Percentiles rank a stretch among this genome's conserved stretches.
These are phyloP conservation scores for Drosophila aff. DNA, from an alignment of 1,140 invertebrate genomes.

Conservation along the genomic window DNA sequence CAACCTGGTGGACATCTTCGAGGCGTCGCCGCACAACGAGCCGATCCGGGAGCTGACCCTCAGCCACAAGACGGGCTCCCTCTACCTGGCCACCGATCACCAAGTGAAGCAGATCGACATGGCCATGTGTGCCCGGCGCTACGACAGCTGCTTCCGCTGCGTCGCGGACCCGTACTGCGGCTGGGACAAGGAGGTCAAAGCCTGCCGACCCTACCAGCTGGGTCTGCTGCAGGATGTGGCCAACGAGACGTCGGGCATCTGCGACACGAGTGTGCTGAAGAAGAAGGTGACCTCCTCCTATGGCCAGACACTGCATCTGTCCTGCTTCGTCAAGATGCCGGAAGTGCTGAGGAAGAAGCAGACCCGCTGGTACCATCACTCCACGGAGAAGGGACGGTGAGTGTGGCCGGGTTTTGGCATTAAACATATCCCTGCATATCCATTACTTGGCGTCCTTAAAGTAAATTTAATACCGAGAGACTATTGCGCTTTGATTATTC, in stretches of 20 bases:
- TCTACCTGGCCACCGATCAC: constrained; percentile 92
- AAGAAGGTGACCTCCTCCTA: constrained; percentile 90
- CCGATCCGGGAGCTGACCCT: constrained; percentile 91
- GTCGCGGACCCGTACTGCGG: constrained; percentile 93
- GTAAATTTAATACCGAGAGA: constrained; percentile 7
- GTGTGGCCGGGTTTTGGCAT: constrained; percentile 11
- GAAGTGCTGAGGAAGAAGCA: constrained; percentile 88
- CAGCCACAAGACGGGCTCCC: constrained; percentile 89
- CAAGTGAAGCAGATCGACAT: constrained; percentile 91
- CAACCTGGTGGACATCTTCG: constrained; percentile 91
- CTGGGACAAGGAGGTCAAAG: constrained; percentile 91
- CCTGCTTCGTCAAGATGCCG: constrained; percentile 90
- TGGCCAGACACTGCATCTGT: constrained; percentile 91
- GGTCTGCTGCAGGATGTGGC: constrained; percentile 89
- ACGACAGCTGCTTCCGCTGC: constrained; percentile 92
- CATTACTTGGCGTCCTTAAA: not conserved
- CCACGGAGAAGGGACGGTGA: constrained; percentile 89
- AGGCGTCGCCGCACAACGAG: constrained; percentile 89
- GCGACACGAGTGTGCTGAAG: constrained; percentile 89
- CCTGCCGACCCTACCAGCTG: constrained; percentile 90
- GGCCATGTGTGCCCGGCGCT: constrained; percentile 89
- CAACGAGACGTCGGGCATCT: constrained; percentile 89
- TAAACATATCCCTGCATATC: not conserved
- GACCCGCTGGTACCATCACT: constrained; percentile 90
- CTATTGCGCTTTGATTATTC: constrained; percentile 19